These are phyloP conservation scores for Anguilla anguilla DNA, from an alignment of 2,797 vertebrate genomes.

Conservation along the genomic window DNA sequence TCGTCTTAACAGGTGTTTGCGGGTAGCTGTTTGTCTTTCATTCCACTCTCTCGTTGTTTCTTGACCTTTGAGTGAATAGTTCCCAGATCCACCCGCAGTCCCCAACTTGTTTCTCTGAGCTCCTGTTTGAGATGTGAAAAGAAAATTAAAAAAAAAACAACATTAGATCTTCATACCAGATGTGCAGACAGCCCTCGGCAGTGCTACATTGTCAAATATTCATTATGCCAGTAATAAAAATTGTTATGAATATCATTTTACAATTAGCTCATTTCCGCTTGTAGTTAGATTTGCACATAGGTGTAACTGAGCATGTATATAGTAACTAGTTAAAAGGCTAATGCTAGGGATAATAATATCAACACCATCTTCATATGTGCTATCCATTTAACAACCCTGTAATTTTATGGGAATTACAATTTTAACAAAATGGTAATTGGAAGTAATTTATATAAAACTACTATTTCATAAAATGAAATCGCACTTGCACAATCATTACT, in stretches of 20 bases:
- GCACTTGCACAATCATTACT: neutral
- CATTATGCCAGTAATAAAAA: neutral
- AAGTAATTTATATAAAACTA: neutral
- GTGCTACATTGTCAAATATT: neutral
- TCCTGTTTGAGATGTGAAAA: constrained; percentile 74
- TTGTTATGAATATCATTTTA: neutral
- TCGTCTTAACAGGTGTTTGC: constrained; percentile 83
- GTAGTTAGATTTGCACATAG: neutral
- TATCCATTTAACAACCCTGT: neutral
- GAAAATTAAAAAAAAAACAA: constrained; percentile 42
- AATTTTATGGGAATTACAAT: neutral
- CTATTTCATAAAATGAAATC: neutral
- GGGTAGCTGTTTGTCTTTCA: constrained; percentile 80
- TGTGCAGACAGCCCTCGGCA: neutral
- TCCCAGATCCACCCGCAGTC: constrained; percentile 65
- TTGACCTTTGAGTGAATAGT: constrained; percentile 77
- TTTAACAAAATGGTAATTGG: neutral
- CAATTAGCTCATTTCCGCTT: neutral
- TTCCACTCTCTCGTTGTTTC: constrained; percentile 75
- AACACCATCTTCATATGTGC: neutral
- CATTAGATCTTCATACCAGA: neutral
- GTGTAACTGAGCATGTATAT: neutral
- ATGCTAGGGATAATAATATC: neutral
- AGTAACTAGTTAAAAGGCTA: neutral
- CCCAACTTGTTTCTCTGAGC: constrained; percentile 47